These are phyloP conservation scores for Mesochorus sp. DNA, from an alignment of 2,888 invertebrate species.

Conservation along the genomic window DNA sequence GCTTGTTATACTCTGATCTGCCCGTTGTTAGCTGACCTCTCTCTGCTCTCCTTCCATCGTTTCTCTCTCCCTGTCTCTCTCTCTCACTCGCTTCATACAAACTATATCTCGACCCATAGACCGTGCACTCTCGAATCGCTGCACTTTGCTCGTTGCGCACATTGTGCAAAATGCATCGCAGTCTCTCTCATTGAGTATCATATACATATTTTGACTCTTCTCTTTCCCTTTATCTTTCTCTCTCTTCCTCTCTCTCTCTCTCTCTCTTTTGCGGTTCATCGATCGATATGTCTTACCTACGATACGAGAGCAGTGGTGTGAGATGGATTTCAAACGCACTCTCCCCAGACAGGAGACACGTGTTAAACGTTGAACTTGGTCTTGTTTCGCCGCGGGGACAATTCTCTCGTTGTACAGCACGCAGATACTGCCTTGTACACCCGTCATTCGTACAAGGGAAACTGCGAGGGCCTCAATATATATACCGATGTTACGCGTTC, in stretches of 20 bases:
- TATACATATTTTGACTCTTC: neutral
- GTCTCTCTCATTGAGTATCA: slow-evolving; percentile 8
- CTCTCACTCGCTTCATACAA: neutral
- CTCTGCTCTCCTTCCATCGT: neutral
- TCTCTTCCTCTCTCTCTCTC: slow-evolving; percentile 14
- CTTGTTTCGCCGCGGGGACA: slow-evolving; percentile 51
- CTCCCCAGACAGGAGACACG: slow-evolving; percentile 48
- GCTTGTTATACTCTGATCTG: slow-evolving; percentile 63
- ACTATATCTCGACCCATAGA: slow-evolving; percentile 29
- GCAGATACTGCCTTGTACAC: slow-evolving; percentile 48
- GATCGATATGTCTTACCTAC: slow-evolving; percentile 55
- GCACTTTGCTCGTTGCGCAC: slow-evolving; percentile 50
- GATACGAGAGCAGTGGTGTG: slow-evolving; percentile 33
- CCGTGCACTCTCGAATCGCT: slow-evolving; percentile 40
- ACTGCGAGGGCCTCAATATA: slow-evolving; percentile 19
- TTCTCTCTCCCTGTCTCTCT: neutral
- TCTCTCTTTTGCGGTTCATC: slow-evolving; percentile 28
- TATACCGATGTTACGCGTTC: slow-evolving; percentile 44
- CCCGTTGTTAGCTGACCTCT: slow-evolving; percentile 57
- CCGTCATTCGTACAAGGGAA: slow-evolving; percentile 30
- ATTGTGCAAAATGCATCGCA: slow-evolving; percentile 38
- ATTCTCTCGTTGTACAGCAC: slow-evolving; percentile 35
- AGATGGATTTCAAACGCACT: slow-evolving; percentile 42
- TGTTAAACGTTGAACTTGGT: slow-evolving; percentile 49
- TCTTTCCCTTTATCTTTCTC: neutral